These are phyloP conservation scores for Drosophila prolongata DNA, from an alignment of 2,888 invertebrate species.

Conservation along the genomic window DNA sequence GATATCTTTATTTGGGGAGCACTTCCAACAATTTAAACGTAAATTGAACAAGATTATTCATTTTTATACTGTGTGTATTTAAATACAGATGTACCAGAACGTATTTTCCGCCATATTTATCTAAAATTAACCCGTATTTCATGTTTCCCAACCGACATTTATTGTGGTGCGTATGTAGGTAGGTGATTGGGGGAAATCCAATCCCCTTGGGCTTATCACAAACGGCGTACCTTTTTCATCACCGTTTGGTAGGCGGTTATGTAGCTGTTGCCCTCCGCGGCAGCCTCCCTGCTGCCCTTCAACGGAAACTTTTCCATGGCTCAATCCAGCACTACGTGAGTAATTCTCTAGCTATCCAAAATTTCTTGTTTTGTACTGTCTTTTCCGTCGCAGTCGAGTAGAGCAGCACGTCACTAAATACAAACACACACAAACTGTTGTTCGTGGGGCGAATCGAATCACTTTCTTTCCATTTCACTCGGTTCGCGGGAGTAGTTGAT, in stretches of 20 bases:
- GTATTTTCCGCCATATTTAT: background rate
- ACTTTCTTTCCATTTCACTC: constrained; percentile 67
- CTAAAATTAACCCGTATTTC: background rate
- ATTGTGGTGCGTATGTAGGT: background rate
- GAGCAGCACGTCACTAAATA: constrained; percentile 59
- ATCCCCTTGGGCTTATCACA: constrained; percentile 38
- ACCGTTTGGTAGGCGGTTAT: constrained; percentile 87
- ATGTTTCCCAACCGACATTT: background rate
- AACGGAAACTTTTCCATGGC: constrained; percentile 90
- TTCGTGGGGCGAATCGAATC: constrained; percentile 49
- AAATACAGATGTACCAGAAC: background rate
- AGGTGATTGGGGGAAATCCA: constrained; percentile 23
- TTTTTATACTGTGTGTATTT: too few species aligned
- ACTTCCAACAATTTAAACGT: too few species aligned
- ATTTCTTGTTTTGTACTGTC: constrained; percentile 10
- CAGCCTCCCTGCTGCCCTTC: constrained; percentile 86
- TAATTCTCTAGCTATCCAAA: constrained; percentile 12
- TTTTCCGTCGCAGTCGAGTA: constrained; percentile 60
- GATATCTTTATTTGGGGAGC: too few species aligned
- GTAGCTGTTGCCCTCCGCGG: constrained; percentile 85
- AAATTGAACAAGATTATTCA: too few species aligned
- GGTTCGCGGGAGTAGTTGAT: constrained; percentile 15
- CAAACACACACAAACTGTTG: constrained; percentile 58
- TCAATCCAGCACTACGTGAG: constrained; percentile 15
- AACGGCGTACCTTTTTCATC: constrained; percentile 86